Conservation (phyloP, 2,113 vertebrate genomes). For the Notothenia coriiceps region DNA sequence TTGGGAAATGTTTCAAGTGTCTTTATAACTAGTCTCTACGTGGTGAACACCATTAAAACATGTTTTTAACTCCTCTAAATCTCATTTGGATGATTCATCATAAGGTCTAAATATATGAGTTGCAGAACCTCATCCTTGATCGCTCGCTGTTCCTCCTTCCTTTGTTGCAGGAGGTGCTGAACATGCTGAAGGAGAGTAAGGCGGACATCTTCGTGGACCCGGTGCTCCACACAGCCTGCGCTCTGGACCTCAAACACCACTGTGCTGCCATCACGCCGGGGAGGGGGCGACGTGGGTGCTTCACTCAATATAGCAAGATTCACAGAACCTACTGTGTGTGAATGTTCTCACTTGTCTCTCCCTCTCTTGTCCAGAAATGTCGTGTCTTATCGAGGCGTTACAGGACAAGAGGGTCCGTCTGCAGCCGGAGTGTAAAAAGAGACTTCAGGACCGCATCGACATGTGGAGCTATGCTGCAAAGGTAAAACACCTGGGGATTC, state of each 20-base stretch:
- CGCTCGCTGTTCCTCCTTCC: neutral
- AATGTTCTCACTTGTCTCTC: neutral
- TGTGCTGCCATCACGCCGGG: slow-evolving; percentile 96
- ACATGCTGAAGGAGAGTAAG: slow-evolving; percentile 98
- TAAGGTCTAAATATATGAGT: neutral
- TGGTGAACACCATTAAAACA: neutral
- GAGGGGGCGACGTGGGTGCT: slow-evolving; percentile 89
- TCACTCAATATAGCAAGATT: neutral
- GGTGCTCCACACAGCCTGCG: slow-evolving; percentile 96
- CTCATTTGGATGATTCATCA: neutral
- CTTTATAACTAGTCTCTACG: no score
- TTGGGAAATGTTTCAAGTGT: no score
- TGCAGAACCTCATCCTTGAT: neutral
- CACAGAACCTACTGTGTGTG: neutral
- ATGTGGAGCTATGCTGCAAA: slow-evolving; percentile 99
- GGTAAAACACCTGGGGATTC: slow-evolving; percentile 74
- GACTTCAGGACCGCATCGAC: slow-evolving; percentile 96
- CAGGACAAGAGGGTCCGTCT: slow-evolving; percentile 96
- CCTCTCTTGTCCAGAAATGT: slow-evolving; percentile 89
- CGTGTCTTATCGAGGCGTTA: slow-evolving; percentile 95
- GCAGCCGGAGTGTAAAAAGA: slow-evolving; percentile 97
- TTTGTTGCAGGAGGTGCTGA: slow-evolving; percentile 91
- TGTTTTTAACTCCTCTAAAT: neutral
- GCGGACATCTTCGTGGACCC: slow-evolving; percentile 99
- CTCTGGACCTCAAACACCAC: slow-evolving; percentile 97